Conservation (phyloP, 2,113 vertebrate genomes). For the Cardinalis cardinalis region DNA sequence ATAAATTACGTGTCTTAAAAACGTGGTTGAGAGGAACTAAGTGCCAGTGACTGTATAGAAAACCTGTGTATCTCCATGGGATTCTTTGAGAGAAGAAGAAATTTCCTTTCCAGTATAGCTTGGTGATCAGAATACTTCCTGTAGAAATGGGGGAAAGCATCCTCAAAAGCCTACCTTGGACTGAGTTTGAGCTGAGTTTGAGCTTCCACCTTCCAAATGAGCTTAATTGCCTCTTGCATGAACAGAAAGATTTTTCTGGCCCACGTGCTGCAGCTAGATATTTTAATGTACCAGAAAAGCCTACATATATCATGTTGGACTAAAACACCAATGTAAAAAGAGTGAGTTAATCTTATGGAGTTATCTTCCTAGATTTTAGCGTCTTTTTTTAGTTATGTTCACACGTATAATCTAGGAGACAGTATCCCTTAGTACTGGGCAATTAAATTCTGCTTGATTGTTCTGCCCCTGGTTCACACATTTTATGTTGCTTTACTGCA, state of each 20-base stretch:
- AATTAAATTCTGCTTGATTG: constrained; percentile 19
- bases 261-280: neutral
- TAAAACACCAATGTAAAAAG: neutral
- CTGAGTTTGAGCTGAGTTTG: neutral
- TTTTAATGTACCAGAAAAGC: neutral
- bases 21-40: neutral
- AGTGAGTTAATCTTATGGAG: neutral
- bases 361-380: neutral
- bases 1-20: neutral
- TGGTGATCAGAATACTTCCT: neutral
- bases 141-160: neutral
- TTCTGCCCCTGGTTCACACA: neutral
- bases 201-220: neutral
- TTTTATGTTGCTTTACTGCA: constrained; percentile 19
- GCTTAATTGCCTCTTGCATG: neutral
- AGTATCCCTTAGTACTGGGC: neutral
- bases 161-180: neutral
- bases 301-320: neutral
- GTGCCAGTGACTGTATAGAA: neutral
- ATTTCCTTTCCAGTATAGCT: neutral
- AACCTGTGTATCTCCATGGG: accelerated
- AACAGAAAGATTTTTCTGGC: neutral
- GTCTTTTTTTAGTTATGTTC: neutral
- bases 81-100: neutral
- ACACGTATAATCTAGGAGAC: neutral